Base-by-base conservation (phyloP, 2,113 vertebrate genomes). In the Ictalurus furcatus region DNA sequence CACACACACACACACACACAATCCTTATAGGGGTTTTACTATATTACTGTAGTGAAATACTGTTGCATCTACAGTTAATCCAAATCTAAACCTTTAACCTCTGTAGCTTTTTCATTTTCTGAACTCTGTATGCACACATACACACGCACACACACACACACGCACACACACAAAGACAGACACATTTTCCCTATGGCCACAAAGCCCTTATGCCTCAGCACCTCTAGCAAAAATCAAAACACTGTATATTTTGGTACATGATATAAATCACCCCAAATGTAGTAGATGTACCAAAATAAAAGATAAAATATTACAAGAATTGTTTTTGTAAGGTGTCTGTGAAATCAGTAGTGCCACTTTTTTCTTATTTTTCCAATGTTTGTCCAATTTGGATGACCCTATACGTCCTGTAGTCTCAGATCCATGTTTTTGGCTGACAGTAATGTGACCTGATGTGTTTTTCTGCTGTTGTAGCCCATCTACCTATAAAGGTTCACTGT, bases 61-160 rank as follows among this genome's bases (percentile, higher is more conserved):
- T 79, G 74, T 79, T 52, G 40, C 84, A 54, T 73, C 54, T 79
- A 63, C 56, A 78, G 69, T 34, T 65, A 79, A 84, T 40, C 25
- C 28, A 54, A 65, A 79, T 78, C 71, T 28, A 21, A 78, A 44
- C 28, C 63, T 82, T 69, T 56, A 37, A 63, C 37, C n/a, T 78
- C 37, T 71, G 48, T 30, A 34, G n/a, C 67, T 48, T 30, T 85
- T 89, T 58, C 73, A 84, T 73, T 44, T 14, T 1, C 40, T 79
- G 44, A 48, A 74, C 40, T 74, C 6, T 83, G 12, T 40, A 30
- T 16, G 37, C 25, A 58, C 84, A 34, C 48, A 54, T 65, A 56
- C n/a, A 23, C 44, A n/a, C 84, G 52, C 48, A 25, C 63, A 48
- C 78, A 81, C 30, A n/a, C 48, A n/a, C 23, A 34, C 23, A 69